Percentiles rank a stretch among this genome's conserved stretches.
Conservation (phyloP, 2,888 invertebrate species). For the Limnephilus marmoratus region DNA sequence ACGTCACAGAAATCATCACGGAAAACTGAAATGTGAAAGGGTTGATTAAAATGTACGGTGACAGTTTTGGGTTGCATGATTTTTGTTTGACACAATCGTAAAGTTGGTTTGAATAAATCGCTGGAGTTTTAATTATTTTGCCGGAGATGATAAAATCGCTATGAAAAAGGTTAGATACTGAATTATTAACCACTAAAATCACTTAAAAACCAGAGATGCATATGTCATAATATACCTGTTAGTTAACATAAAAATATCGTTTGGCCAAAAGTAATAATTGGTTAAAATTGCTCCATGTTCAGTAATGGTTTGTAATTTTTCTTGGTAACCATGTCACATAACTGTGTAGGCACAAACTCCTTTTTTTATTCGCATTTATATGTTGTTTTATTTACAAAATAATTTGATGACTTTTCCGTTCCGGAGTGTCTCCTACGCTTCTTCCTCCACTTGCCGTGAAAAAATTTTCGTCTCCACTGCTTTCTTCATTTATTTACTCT, state of each 20-base stretch:
- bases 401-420: too few relatives aligned
- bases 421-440: too few relatives aligned
- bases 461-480: too few relatives aligned
- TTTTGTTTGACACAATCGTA: conserved; percentile 16
- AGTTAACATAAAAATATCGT: not conserved
- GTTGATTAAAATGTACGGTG: conserved; percentile 28
- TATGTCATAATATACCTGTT: too few relatives aligned
- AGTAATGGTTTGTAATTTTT: not conserved
- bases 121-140: not conserved
- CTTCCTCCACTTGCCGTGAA: too few relatives aligned
- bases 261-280: not conserved
- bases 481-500: too few relatives aligned
- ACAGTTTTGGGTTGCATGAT: conserved; percentile 23
- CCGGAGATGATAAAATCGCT: not conserved
- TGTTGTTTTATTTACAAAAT: too few relatives aligned
- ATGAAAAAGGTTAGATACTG: not conserved
- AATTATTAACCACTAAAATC: not conserved
- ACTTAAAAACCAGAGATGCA: not conserved
- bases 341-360: not conserved
- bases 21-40: conserved; percentile 44
- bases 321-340: too few relatives aligned
- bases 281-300: not conserved
- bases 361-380: not conserved
- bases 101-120: not conserved
- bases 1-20: conserved; percentile 42